These are phyloP conservation scores for Limnothrissa miodon DNA, from an alignment of 2,113 vertebrate genomes.

Conservation along the genomic window DNA sequence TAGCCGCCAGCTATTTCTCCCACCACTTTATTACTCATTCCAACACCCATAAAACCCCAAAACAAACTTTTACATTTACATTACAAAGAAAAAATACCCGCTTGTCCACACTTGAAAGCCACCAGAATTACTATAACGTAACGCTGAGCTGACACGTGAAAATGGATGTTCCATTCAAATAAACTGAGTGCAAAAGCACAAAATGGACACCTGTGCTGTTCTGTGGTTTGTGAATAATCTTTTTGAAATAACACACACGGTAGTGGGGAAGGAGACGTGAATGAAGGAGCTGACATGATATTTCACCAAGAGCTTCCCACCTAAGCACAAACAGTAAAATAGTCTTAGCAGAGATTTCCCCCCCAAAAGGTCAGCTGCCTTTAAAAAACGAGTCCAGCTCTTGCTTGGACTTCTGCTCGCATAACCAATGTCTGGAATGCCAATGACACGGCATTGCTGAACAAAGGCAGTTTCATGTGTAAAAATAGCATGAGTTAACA, in stretches of 20 bases:
- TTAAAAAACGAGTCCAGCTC: conserved; percentile 21
- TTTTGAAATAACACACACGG: background rate
- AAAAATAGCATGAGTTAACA: background rate
- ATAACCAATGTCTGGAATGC: background rate
- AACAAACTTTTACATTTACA: background rate
- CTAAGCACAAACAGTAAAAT: conserved; percentile 45
- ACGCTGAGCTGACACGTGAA: background rate
- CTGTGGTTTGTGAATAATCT: background rate
- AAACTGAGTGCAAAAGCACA: background rate
- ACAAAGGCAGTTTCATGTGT: background rate
- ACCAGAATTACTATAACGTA: background rate
- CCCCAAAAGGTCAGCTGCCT: conserved; percentile 39
- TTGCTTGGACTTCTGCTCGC: background rate
- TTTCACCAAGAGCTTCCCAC: conserved; percentile 43
- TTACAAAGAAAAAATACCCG: background rate
- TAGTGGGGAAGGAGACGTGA: conserved; percentile 20
- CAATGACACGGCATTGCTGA: background rate
- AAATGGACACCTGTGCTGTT: background rate
- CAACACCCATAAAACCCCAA: background rate
- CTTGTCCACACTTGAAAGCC: background rate
- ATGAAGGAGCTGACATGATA: conserved; percentile 43
- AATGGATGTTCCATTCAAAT: background rate
- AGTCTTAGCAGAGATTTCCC: conserved; percentile 35
- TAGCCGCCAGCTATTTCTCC: background rate
- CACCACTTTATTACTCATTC: background rate